Conservation (phyloP, 1,140 invertebrate genomes). For the Lanistes nyassanus region DNA sequence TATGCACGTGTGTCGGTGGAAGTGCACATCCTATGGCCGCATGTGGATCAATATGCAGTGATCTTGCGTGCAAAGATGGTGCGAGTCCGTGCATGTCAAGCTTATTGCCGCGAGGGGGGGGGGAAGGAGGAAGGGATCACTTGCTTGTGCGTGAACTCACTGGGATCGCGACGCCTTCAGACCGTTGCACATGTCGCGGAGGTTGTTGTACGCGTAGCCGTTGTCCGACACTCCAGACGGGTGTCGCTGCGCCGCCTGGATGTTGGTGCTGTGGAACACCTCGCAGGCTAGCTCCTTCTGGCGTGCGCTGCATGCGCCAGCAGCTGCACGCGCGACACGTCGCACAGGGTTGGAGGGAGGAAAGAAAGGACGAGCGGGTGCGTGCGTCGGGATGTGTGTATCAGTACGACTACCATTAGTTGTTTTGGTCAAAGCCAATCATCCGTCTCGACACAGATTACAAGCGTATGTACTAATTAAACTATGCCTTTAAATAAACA, state of each 20-base stretch:
- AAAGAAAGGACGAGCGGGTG: background rate
- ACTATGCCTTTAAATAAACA: too few species aligned
- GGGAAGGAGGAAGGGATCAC: background rate
- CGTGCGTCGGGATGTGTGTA: slow-evolving; percentile 8
- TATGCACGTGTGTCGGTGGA: slow-evolving; percentile 4
- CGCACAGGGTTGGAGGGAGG: too few species aligned
- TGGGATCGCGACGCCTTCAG: slow-evolving; percentile 40
- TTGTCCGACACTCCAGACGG: slow-evolving; percentile 51
- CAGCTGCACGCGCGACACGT: too few species aligned
- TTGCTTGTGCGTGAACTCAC: slow-evolving; percentile 25
- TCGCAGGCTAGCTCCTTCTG: slow-evolving; percentile 45
- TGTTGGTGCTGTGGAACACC: slow-evolving; percentile 38
- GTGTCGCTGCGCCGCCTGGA: slow-evolving; percentile 41
- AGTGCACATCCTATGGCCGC: background rate
- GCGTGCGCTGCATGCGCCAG: slow-evolving; percentile 8
- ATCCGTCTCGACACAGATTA: too few species aligned
- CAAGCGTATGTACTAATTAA: too few species aligned
- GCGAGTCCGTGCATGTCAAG: too few species aligned
- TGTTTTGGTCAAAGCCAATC: too few species aligned
- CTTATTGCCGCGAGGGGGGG: too few species aligned
- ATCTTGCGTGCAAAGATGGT: too few species aligned
- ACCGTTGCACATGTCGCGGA: slow-evolving; percentile 49
- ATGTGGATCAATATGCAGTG: background rate
- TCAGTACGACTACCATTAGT: background rate
- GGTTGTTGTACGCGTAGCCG: slow-evolving; percentile 52